phyloP scores from a whole-genome alignment of 2,113 vertebrate genomes.

The Tringa solitaria region DNA sequence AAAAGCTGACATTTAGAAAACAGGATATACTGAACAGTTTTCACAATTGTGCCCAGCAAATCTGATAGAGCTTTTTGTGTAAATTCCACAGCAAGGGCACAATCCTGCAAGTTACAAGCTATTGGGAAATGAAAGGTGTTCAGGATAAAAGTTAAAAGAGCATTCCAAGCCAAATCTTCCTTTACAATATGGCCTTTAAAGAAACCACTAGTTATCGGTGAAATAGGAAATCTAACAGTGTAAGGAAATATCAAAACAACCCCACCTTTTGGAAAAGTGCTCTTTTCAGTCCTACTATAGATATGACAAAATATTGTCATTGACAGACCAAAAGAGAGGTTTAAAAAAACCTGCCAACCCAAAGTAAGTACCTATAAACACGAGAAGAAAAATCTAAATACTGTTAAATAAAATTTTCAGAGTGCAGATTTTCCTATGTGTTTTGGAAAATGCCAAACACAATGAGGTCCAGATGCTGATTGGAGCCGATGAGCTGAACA shows the following conservation, averaged over 20 bases:
- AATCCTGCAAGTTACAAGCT: background rate
- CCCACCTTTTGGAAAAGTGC: background rate
- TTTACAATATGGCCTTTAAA: background rate
- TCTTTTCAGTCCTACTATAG: background rate
- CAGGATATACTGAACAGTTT: constrained; percentile 68
- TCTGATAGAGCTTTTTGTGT: constrained; percentile 59
- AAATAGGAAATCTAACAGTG: background rate
- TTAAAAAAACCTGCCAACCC: background rate
- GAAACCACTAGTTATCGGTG: background rate
- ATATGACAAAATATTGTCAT: background rate
- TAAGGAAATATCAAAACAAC: background rate
- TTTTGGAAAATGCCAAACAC: background rate
- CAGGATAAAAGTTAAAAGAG: background rate
- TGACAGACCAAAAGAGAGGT: background rate
- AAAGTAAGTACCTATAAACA: background rate
- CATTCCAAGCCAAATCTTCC: background rate
- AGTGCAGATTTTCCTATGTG: background rate
- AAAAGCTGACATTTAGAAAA: constrained; percentile 65
- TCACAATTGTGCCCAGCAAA: constrained; percentile 71
- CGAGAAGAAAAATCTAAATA: background rate
- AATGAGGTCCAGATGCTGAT: background rate
- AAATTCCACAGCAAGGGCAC: background rate
- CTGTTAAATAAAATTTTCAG: background rate
- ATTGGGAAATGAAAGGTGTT: background rate
- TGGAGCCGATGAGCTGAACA: background rate